phyloP scores from a whole-genome alignment of 2,888 invertebrate species.

The Chaitophorus viminalis region DNA sequence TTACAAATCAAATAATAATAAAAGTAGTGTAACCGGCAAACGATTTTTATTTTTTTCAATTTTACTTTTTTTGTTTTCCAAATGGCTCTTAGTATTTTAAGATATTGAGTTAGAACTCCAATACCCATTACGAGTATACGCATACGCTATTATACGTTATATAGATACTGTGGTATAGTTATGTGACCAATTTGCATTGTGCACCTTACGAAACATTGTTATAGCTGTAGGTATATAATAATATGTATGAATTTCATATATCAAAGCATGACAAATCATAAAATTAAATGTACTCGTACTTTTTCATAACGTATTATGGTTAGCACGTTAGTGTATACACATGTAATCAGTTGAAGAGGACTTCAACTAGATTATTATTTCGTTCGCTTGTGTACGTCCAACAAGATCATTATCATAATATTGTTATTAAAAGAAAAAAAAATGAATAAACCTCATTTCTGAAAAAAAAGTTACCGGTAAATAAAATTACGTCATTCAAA shows the following conservation, averaged over 20 bases:
- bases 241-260: background rate
- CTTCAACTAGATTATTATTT: background rate
- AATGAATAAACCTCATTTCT: no score
- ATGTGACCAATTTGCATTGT: conserved; percentile 31
- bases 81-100: background rate
- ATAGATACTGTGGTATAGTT: background rate
- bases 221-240: background rate
- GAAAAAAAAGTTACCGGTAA: no score
- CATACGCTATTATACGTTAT: background rate
- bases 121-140: background rate
- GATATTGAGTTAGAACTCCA: background rate
- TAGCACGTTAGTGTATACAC: background rate
- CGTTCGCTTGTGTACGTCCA: no score
- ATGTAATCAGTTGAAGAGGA: background rate
- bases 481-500: no score
- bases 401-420: no score
- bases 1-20: background rate
- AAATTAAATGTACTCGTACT: background rate
- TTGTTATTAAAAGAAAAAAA: no score
- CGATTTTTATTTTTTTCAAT: background rate
- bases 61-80: background rate
- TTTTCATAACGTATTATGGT: conserved; percentile 18
- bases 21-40: conserved; percentile 21
- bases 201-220: conserved; percentile 13
- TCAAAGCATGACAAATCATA: conserved; percentile 40